Evolutionary conservation across 2,113 vertebrate genomes (phyloP).

Genomic region (Gambusia affinis): DNA sequence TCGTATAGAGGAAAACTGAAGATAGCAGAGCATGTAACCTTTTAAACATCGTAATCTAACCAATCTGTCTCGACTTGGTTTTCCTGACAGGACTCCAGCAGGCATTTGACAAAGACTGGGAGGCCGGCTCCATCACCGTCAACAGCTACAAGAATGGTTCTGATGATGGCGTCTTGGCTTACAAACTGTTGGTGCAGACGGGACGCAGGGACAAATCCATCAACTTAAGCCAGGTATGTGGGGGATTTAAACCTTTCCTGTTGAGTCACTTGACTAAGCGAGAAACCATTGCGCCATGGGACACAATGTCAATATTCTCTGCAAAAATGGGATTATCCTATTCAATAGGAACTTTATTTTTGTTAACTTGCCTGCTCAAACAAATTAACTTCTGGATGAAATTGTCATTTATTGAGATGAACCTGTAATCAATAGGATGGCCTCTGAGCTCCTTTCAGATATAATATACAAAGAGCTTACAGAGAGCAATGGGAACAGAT

Average conservation of each 20-base stretch:
- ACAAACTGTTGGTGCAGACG: slow-evolving; percentile 96
- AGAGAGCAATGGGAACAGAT: too few relatives aligned
- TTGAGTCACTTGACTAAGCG: neutral
- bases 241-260: neutral
- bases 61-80: slow-evolving; percentile 41
- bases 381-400: too few relatives aligned
- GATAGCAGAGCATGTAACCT: slow-evolving; percentile 39
- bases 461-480: too few relatives aligned
- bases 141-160: slow-evolving; percentile 93
- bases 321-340: neutral
- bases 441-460: too few relatives aligned
- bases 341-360: too few relatives aligned
- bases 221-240: slow-evolving; percentile 82
- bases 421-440: too few relatives aligned
- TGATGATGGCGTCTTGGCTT: slow-evolving; percentile 92
- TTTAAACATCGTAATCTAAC: slow-evolving; percentile 43
- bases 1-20: slow-evolving; percentile 19
- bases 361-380: too few relatives aligned
- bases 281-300: neutral
- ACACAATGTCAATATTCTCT: neutral
- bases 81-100: slow-evolving; percentile 88
- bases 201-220: slow-evolving; percentile 91
- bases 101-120: slow-evolving; percentile 95
- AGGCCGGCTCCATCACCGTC: slow-evolving; percentile 89
- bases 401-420: too few relatives aligned